Percentiles rank a stretch among this genome's conserved stretches.
Evolutionary conservation across 2,113 vertebrate genomes (phyloP).

Genomic region (Nyctibius bracteatus): DNA sequence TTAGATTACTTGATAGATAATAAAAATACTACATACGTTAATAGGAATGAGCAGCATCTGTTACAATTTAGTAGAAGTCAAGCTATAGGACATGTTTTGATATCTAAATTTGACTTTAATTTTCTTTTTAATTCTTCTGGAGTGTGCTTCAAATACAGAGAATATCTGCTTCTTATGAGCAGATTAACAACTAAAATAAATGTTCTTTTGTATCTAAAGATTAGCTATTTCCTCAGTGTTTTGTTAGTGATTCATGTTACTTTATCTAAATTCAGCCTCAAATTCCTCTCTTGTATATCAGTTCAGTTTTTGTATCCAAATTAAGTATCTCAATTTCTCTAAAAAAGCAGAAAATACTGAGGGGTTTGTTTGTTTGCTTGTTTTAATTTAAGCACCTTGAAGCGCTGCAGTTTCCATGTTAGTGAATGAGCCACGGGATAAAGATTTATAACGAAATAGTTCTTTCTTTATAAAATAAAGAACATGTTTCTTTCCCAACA

Average conservation of each 20-base stretch:
- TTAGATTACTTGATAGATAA: not conserved
- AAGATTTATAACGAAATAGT: slow-evolving; percentile 38
- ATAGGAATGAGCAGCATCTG: not conserved
- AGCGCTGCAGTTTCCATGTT: not conserved
- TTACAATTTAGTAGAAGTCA: not conserved
- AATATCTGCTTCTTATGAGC: not conserved
- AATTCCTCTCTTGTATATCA: not conserved
- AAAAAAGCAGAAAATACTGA: slow-evolving; percentile 19
- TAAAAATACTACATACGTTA: not conserved
- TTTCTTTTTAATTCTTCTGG: not conserved
- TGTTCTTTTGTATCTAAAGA: not conserved
- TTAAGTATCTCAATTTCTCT: slow-evolving; percentile 18
- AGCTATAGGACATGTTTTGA: not conserved
- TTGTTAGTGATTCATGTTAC: slow-evolving; percentile 1
- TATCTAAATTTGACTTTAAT: not conserved
- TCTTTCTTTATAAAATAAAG: slow-evolving; percentile 27
- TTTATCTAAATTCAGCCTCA: not conserved
- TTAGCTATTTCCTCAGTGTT: not conserved
- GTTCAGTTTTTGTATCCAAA: slow-evolving; percentile 35
- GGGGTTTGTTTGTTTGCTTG: not conserved
- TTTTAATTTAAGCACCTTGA: not conserved
- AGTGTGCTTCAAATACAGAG: not conserved
- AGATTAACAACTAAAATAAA: slow-evolving; percentile 31
- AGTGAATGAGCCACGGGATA: not conserved
- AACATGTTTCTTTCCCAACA: slow-evolving; percentile 22